Conservation (phyloP, 2,888 invertebrate genomes). For the Harpalus rufipes region DNA sequence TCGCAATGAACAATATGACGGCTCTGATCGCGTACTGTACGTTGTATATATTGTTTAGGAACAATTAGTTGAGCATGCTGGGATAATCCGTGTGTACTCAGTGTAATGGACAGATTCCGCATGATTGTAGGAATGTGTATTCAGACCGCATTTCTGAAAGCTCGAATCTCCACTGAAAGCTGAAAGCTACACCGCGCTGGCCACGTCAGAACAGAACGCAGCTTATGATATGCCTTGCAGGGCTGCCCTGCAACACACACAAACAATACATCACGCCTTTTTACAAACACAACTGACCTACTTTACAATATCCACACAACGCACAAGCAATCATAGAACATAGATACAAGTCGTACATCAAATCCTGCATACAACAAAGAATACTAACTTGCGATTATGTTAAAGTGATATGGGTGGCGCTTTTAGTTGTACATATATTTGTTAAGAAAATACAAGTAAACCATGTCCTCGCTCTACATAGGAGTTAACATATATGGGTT, state of each 20-base stretch:
- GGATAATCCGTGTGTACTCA: constrained; percentile 46
- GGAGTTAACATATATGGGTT: too few relatives aligned
- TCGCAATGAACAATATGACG: constrained; percentile 27
- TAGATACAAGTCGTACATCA: neutral
- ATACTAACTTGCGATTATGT: neutral
- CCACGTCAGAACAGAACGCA: constrained; percentile 31
- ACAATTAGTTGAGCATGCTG: constrained; percentile 47
- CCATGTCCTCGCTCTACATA: too few relatives aligned
- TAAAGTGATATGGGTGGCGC: too few relatives aligned
- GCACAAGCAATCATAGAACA: neutral
- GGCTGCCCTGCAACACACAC: neutral
- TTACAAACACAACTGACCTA: neutral
- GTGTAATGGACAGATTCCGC: constrained; percentile 56
- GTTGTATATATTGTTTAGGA: constrained; percentile 31
- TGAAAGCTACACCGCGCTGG: neutral
- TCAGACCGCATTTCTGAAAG: constrained; percentile 35
- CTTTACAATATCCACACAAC: neutral
- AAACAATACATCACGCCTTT: neutral
- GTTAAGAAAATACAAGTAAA: too few relatives aligned
- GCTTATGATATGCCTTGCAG: constrained; percentile 33
- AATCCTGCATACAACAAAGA: neutral
- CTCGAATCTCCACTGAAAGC: constrained; percentile 6
- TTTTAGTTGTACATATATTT: too few relatives aligned
- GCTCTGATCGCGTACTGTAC: constrained; percentile 8
- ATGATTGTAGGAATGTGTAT: constrained; percentile 56